Percentiles rank a stretch among this genome's conserved stretches.
These are phyloP conservation scores for Autographa gamma DNA, from an alignment of 2,888 invertebrate genomes.

Conservation along the genomic window DNA sequence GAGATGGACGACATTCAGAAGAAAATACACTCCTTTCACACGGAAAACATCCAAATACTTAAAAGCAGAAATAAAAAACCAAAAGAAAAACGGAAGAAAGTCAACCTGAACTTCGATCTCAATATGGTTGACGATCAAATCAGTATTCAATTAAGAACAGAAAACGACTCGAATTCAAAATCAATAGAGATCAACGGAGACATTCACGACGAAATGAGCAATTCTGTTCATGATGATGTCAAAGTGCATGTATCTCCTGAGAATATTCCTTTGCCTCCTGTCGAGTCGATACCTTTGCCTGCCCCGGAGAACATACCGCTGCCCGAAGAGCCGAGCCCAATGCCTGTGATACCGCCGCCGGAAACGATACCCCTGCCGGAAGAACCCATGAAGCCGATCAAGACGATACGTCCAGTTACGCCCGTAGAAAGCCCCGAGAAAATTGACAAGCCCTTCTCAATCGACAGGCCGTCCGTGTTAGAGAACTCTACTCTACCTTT, in stretches of 20 bases:
- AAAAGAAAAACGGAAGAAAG: slow-evolving; percentile 87
- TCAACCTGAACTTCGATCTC: slow-evolving; percentile 87
- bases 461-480: slow-evolving; percentile 73
- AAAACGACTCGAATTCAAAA: slow-evolving; percentile 69
- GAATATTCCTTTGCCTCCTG: slow-evolving; percentile 82
- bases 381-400: slow-evolving; percentile 73
- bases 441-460: slow-evolving; percentile 60
- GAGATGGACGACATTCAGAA: slow-evolving; percentile 90
- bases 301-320: slow-evolving; percentile 80
- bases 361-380: slow-evolving; percentile 82
- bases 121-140: slow-evolving; percentile 87
- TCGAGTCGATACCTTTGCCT: slow-evolving; percentile 84
- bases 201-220: slow-evolving; percentile 73
- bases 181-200: slow-evolving; percentile 79
- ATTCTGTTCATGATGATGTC: slow-evolving; percentile 69
- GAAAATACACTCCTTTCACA: slow-evolving; percentile 90
- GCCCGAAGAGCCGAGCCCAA: slow-evolving; percentile 78
- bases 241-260: slow-evolving; percentile 78
- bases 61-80: slow-evolving; percentile 90
- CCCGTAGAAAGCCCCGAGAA: slow-evolving; percentile 57
- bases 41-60: slow-evolving; percentile 89
- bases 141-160: slow-evolving; percentile 84
- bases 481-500: slow-evolving; percentile 75
- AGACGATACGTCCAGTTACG: slow-evolving; percentile 55
- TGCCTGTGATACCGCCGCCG: slow-evolving; percentile 73